phyloP scores from a whole-genome alignment of 1,140 invertebrate species.

The Sminthurinus signatus region DNA sequence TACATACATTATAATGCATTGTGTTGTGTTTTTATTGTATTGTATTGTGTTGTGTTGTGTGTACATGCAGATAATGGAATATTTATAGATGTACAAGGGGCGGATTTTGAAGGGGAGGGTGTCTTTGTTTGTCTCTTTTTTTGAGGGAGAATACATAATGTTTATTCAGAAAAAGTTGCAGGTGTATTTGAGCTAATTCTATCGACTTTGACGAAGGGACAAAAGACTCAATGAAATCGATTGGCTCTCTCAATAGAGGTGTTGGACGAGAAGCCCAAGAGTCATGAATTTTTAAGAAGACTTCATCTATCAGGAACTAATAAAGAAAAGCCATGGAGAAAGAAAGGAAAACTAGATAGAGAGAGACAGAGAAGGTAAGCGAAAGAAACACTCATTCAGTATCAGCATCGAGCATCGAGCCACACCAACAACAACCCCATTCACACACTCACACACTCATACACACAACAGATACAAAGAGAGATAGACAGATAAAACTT shows the following conservation, averaged over 20 bases:
- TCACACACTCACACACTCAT: no score
- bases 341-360: no score
- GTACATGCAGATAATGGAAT: not conserved
- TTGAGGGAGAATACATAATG: not conserved
- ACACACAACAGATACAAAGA: no score
- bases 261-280: slow-evolving; percentile 18
- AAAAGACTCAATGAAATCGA: slow-evolving; percentile 27
- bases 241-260: slow-evolving; percentile 15
- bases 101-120: not conserved
- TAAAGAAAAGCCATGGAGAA: slow-evolving; percentile 9
- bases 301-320: slow-evolving; percentile 29
- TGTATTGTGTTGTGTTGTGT: no score
- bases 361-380: not conserved
- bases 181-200: slow-evolving; percentile 24
- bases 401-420: no score
- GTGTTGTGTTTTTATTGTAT: no score
- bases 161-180: slow-evolving; percentile 5
- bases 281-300: slow-evolving; percentile 29
- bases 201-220: slow-evolving; percentile 13
- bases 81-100: not conserved
- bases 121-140: not conserved
- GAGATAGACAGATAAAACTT: no score
- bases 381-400: no score
- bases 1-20: no score
- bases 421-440: no score